phyloP scores from a whole-genome alignment of 2,797 vertebrate species.

The Betta splendens region DNA sequence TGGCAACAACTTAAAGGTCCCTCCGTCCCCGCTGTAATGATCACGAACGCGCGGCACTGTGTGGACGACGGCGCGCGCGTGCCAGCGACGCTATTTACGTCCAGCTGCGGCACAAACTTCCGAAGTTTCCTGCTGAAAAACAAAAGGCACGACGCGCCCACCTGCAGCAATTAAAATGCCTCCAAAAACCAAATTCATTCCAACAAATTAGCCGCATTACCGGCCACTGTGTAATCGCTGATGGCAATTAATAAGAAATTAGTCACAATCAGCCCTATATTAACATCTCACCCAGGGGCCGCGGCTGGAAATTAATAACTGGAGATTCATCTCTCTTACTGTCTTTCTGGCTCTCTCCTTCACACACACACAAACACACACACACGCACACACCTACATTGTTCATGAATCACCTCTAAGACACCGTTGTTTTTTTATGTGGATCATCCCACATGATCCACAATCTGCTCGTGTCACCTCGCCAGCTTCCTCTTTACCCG shows the following conservation, averaged over 20 bases:
- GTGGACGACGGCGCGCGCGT: slow-evolving; percentile 43
- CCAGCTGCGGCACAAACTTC: slow-evolving; percentile 35
- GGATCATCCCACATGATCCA: slow-evolving; percentile 75
- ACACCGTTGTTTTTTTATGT: slow-evolving; percentile 69
- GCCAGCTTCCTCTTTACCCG: slow-evolving; percentile 81
- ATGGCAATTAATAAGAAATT: slow-evolving; percentile 87
- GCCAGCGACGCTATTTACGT: slow-evolving; percentile 8
- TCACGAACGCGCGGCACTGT: slow-evolving; percentile 59
- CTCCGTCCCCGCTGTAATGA: slow-evolving; percentile 67
- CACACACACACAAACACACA: slow-evolving; percentile 52
- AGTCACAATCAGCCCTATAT: slow-evolving; percentile 82
- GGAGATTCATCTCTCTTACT: slow-evolving; percentile 79
- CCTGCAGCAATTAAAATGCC: slow-evolving; percentile 82
- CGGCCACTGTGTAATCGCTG: slow-evolving; percentile 82
- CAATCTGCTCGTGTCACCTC: slow-evolving; percentile 82
- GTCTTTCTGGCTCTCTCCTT: slow-evolving; percentile 65
- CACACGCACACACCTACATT: slow-evolving; percentile 76
- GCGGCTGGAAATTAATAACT: slow-evolving; percentile 82
- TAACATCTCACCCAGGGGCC: slow-evolving; percentile 81
- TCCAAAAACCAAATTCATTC: slow-evolving; percentile 81
- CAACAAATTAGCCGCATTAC: slow-evolving; percentile 83
- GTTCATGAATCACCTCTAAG: slow-evolving; percentile 75
- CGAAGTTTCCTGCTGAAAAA: slow-evolving; percentile 66
- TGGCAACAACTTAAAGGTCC: slow-evolving; percentile 71
- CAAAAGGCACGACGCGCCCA: slow-evolving; percentile 60